These are phyloP conservation scores for Oegoconia quadripuncta DNA, from an alignment of 2,888 invertebrate species.

Conservation along the genomic window DNA sequence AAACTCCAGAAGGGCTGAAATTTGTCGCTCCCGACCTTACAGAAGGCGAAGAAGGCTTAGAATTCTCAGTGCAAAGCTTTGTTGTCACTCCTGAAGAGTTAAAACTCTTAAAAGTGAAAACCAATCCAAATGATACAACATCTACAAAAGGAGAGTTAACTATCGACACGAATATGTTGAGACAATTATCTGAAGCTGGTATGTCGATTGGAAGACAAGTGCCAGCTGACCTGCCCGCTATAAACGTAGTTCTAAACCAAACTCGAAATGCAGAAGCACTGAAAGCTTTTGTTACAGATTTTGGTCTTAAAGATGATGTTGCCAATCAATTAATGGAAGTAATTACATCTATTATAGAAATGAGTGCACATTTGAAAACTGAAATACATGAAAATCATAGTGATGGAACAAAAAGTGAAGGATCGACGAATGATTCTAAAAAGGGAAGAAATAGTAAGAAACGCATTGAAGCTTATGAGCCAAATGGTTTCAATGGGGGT, in stretches of 20 bases:
- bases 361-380: constrained; percentile 69
- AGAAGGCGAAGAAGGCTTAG: constrained; percentile 82
- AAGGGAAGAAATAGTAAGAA: constrained; percentile 53
- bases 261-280: constrained; percentile 70
- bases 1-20: constrained; percentile 84
- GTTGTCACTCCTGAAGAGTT: constrained; percentile 74
- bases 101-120: constrained; percentile 70
- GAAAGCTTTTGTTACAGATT: constrained; percentile 70
- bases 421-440: constrained; percentile 37
- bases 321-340: constrained; percentile 74
- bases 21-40: constrained; percentile 84
- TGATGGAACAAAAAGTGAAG: constrained; percentile 29
- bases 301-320: constrained; percentile 72
- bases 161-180: constrained; percentile 82
- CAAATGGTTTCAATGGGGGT: constrained; percentile 29
- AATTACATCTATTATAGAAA: constrained; percentile 71
- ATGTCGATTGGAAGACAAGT: constrained; percentile 83
- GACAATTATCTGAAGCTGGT: constrained; percentile 83
- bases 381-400: constrained; percentile 51
- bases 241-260: constrained; percentile 76
- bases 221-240: constrained; percentile 79
- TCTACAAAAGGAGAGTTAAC: constrained; percentile 80
- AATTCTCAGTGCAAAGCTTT: constrained; percentile 86
- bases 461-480: constrained; percentile 37
- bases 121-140: constrained; percentile 70